A percentile compares a stretch with the other conserved stretches of the same genome.
Evolutionary conservation across 1,140 invertebrate genomes (phyloP).

Genomic region (Neomicropteryx cornuta): DNA sequence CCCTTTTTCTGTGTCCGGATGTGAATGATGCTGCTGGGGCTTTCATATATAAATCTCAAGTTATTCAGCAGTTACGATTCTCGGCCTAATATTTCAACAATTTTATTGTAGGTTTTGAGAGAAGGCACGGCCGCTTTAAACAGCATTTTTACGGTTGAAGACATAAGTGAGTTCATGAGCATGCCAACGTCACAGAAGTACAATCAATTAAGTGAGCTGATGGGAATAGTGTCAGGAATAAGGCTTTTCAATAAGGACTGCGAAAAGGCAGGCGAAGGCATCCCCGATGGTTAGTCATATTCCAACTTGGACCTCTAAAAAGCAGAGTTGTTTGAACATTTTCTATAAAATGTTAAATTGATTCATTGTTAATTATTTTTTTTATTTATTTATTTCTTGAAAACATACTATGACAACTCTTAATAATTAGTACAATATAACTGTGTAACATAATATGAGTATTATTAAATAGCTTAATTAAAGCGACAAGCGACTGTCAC

Average conservation of each 20-base stretch:
- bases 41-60: background rate
- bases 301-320: too few relatives aligned
- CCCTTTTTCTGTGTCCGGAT: too few relatives aligned
- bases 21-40: too few relatives aligned
- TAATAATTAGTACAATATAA: too few relatives aligned
- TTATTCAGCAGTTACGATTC: background rate
- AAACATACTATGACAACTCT: too few relatives aligned
- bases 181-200: slow-evolving; percentile 41
- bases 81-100: background rate
- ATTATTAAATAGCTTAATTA: too few relatives aligned
- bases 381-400: too few relatives aligned
- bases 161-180: slow-evolving; percentile 51
- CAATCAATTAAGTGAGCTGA: slow-evolving; percentile 41
- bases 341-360: too few relatives aligned
- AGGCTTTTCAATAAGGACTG: slow-evolving; percentile 57
- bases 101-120: slow-evolving; percentile 32
- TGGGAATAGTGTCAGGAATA: slow-evolving; percentile 49
- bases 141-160: slow-evolving; percentile 59
- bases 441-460: too few relatives aligned
- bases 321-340: too few relatives aligned
- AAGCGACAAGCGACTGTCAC: too few relatives aligned
- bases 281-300: slow-evolving; percentile 48
- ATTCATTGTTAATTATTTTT: too few relatives aligned
- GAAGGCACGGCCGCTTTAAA: slow-evolving; percentile 55
- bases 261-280: slow-evolving; percentile 50